Evolutionary conservation across 2,113 vertebrate species (phyloP).

Genomic region (Thinocorus orbignyianus): DNA sequence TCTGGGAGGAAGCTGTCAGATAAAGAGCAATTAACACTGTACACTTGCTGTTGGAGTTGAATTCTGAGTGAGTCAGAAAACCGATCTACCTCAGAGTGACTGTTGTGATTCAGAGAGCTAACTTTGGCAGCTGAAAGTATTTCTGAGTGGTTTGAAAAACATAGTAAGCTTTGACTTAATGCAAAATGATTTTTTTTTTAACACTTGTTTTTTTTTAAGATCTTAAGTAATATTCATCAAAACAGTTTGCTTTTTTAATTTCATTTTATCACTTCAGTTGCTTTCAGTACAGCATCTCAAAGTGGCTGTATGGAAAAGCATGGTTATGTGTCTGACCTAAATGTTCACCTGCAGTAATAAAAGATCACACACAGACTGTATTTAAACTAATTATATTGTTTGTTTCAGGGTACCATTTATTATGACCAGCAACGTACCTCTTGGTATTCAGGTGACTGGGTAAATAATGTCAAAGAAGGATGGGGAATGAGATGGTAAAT

Average conservation of each 20-base stretch:
- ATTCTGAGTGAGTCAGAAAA: background rate
- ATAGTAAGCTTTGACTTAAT: background rate
- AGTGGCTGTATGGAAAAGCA: rapidly evolving
- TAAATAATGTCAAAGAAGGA: constrained; percentile 83
- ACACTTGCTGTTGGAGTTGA: background rate
- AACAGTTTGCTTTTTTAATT: background rate
- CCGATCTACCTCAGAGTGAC: background rate
- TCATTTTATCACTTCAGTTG: background rate
- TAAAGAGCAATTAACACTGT: background rate
- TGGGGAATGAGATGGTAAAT: constrained; percentile 86
- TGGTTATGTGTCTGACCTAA: too few species aligned
- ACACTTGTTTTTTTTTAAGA: background rate
- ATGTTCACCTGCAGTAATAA: too few species aligned
- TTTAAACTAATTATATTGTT: too few species aligned
- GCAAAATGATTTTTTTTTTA: background rate
- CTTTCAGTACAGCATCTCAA: background rate
- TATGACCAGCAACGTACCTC: constrained; percentile 82
- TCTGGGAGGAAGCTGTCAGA: background rate
- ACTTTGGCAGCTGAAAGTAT: background rate
- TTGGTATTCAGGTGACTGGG: constrained; percentile 92
- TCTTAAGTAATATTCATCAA: background rate
- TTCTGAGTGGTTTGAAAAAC: background rate
- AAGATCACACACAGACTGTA: too few species aligned
- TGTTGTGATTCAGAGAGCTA: background rate
- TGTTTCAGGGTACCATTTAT: constrained; percentile 83